A percentile compares a stretch with the other conserved stretches of the same genome.
phyloP scores from a whole-genome alignment of 1,140 invertebrate genomes.

The Camponotus pennsylvanicus region DNA sequence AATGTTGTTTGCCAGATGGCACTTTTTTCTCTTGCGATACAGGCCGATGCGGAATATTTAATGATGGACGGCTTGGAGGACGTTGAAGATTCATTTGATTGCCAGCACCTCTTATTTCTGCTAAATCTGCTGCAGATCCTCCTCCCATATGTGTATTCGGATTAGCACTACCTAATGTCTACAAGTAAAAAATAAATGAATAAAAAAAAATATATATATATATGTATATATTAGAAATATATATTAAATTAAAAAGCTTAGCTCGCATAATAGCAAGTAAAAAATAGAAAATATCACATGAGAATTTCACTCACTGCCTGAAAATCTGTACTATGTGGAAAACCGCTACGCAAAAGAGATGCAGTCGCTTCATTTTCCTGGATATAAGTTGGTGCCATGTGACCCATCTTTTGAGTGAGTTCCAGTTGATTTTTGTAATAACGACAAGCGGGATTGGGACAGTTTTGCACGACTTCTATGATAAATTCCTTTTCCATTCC shows the following conservation, averaged over 20 bases:
- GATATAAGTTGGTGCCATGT: conserved; percentile 82
- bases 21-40: conserved; percentile 82
- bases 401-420: conserved; percentile 87
- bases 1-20: conserved; percentile 80
- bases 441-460: conserved; percentile 93
- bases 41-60: conserved; percentile 84
- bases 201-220: neutral
- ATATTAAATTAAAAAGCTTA: conserved; percentile 15
- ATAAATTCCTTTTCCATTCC: conserved; percentile 96
- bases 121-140: conserved; percentile 79
- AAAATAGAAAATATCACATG: neutral
- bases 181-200: neutral
- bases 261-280: neutral
- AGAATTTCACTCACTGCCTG: conserved; percentile 74
- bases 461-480: conserved; percentile 94
- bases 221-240: too few relatives aligned
- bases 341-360: conserved; percentile 81
- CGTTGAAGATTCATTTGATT: conserved; percentile 84
- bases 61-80: conserved; percentile 84
- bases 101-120: conserved; percentile 79
- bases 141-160: conserved; percentile 79
- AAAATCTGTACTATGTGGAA: conserved; percentile 82
- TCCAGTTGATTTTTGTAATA: conserved; percentile 95
- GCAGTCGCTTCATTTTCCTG: conserved; percentile 83
- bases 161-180: conserved; percentile 79